A percentile compares a stretch with the other conserved stretches of the same genome.
Evolutionary conservation across 2,113 vertebrate species (phyloP).

Genomic region (Stegastes partitus): DNA sequence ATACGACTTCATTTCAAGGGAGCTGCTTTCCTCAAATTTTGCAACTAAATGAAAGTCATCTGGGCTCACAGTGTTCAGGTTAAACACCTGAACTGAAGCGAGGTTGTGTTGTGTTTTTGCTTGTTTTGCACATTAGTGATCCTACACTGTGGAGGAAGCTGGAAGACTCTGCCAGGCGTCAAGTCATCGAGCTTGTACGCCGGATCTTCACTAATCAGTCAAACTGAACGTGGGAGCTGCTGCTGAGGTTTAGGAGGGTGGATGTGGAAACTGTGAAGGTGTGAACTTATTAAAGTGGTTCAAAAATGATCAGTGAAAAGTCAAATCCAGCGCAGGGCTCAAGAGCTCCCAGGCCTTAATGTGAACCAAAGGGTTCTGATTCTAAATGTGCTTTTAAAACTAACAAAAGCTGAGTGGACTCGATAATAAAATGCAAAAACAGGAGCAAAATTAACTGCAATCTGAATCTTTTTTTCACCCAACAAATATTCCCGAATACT

Average conservation of each 20-base stretch:
- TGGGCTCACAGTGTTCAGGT: no score
- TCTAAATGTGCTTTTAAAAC: conserved; percentile 1
- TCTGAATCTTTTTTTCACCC: no score
- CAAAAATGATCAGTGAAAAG: conserved; percentile 13
- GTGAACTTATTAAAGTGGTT: not conserved
- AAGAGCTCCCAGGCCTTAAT: not conserved
- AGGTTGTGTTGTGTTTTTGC: no score
- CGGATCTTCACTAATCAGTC: not conserved
- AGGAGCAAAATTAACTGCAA: not conserved
- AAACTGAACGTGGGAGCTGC: not conserved
- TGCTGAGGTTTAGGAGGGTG: not conserved
- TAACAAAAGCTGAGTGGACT: not conserved
- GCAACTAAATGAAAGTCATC: no score
- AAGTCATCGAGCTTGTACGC: no score
- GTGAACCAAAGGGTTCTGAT: conserved; percentile 7
- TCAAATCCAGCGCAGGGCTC: conserved; percentile 4
- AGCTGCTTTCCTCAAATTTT: no score
- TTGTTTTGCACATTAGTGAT: no score
- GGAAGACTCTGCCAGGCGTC: no score
- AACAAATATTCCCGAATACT: no score
- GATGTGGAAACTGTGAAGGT: not conserved
- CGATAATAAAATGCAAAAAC: not conserved
- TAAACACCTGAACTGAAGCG: no score
- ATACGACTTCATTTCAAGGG: no score
- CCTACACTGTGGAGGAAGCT: no score